Conservation (phyloP, 2,888 invertebrate species). For the Eumerus sabulonum region DNA sequence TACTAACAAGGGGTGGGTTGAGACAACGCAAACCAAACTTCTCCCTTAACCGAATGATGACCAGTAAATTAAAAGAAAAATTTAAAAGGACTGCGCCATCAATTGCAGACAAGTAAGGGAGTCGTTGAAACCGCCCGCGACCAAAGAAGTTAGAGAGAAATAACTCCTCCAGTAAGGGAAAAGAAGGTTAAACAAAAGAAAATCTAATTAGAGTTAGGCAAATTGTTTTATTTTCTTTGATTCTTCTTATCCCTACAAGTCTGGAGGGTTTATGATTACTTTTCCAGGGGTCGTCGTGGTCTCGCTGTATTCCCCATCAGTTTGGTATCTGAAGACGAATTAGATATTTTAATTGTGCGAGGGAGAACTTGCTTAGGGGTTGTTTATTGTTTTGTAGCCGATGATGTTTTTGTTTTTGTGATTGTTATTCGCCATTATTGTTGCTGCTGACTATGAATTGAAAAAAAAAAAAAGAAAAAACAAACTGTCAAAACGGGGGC, state of each 20-base stretch:
- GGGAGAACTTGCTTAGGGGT: conserved; percentile 37
- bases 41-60: conserved; percentile 48
- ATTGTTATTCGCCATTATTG: conserved; percentile 17
- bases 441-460: conserved; percentile 7
- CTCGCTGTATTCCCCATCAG: neutral
- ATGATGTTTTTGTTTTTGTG: conserved; percentile 48
- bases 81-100: conserved; percentile 34
- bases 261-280: conserved; percentile 55
- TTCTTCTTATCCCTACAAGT: conserved; percentile 69
- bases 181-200: conserved; percentile 55
- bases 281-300: conserved; percentile 1
- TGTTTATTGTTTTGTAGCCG: conserved; percentile 62
- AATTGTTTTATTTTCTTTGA: conserved; percentile 71
- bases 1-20: no score
- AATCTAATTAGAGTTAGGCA: conserved; percentile 71
- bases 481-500: no score
- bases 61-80: conserved; percentile 59
- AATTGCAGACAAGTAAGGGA: neutral
- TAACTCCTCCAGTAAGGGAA: no score
- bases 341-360: conserved; percentile 66
- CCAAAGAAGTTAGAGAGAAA: no score
- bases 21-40: conserved; percentile 41
- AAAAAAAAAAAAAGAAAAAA: neutral
- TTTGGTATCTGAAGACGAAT: conserved; percentile 42
- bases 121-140: no score